Evolutionary conservation across 2,113 vertebrate species (phyloP), one percentile per base, ranked within the genome.

Genomic region (Aldabrachelys gigantea): DNA sequence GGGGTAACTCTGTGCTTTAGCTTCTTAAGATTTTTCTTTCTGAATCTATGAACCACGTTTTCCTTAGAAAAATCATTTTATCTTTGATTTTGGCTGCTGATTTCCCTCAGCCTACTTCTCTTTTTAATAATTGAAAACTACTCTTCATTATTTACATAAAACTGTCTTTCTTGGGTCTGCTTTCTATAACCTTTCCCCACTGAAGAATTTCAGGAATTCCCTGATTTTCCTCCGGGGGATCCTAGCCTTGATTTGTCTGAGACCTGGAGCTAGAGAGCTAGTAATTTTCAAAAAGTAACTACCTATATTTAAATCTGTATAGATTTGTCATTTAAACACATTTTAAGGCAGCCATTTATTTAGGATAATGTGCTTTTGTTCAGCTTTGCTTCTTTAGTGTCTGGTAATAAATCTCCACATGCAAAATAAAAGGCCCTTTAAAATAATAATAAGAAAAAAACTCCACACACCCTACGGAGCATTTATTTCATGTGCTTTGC

Each of bases 141-240:
- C 98, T 98, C 97, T 96, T 98, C 97, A 78, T 97, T 98, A 98
- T 98, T 98, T 98, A 98, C 96, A 96, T 96, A 97, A 98, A 98
- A 96, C 94, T 97, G 93, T 96, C 96, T 98, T 95, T 96, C 97
- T 96, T 97, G 96, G 65, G 93, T 95, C 96, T 98, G 97, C 96
- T 97, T 98, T 98, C 97, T 89, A 31, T 98, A 98, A 98, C 98
- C 98, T 98, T 98, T 98, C 96, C 98, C 98, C 98, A 98, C 5
- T 0, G 88, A 98, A 97, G 98, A 98, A 98, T 98, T 98, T 97
- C 96, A 98, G 95, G 98, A 98, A 98, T 98, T 98, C 97, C 90
- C 79, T 98, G 94, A 96, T 97, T 98, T 98, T 98, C 98, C 98
- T 98, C 96, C 91, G 88, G 97, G 97, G 96, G 49, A 96, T 96